Percentiles rank a stretch among this genome's conserved stretches.
Evolutionary conservation across 2,797 vertebrate genomes (phyloP).

Genomic region (Danio tinwini): DNA sequence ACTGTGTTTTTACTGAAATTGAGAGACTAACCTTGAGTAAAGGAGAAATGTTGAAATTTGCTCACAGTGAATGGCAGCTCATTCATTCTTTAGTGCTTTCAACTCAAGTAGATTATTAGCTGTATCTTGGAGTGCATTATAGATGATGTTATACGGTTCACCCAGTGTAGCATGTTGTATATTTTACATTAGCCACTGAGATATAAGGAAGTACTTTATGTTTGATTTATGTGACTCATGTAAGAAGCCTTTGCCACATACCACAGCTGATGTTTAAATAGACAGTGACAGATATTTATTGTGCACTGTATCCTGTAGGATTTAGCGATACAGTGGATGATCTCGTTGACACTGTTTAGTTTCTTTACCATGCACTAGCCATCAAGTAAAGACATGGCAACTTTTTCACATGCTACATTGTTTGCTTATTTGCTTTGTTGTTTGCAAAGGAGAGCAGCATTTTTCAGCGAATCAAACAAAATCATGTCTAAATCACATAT

Average conservation of each 20-base stretch:
- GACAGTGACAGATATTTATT: slow-evolving; percentile 36
- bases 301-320: slow-evolving; percentile 14
- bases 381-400: not conserved
- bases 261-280: slow-evolving; percentile 28
- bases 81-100: not conserved
- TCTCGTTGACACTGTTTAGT: slow-evolving; percentile 1
- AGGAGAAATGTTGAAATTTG: not conserved
- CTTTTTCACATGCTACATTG: not conserved
- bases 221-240: slow-evolving; percentile 51
- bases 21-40: not conserved
- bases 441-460: not conserved
- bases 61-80: not conserved
- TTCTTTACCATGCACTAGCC: not conserved
- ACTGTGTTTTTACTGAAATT: not conserved
- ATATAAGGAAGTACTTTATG: slow-evolving; percentile 50
- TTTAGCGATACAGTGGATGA: slow-evolving; percentile 44
- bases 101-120: not conserved
- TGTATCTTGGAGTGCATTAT: not conserved
- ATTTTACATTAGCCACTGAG: not conserved
- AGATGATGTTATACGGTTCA: not conserved
- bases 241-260: slow-evolving; percentile 1
- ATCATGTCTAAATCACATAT: no score
- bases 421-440: not conserved
- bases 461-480: no score
- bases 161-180: not conserved